These are phyloP conservation scores for Zele albiditarsus DNA, from an alignment of 2,888 invertebrate genomes.

Conservation along the genomic window DNA sequence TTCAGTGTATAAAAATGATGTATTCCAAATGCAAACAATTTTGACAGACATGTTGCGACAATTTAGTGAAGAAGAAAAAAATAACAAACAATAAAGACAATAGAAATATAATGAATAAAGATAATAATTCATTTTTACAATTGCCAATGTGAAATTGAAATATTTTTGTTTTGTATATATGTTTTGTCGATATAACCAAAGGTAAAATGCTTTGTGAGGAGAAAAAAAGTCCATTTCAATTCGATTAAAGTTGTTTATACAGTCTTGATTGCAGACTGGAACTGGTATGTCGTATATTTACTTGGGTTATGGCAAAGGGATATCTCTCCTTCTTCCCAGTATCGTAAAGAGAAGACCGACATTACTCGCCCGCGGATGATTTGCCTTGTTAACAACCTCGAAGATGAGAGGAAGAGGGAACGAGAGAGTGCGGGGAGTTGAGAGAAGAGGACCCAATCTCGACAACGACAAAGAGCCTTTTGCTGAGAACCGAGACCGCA, in stretches of 20 bases:
- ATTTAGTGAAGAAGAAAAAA: too few species aligned
- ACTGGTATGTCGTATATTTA: constrained; percentile 39
- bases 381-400: constrained; percentile 57
- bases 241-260: constrained; percentile 53
- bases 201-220: constrained; percentile 25
- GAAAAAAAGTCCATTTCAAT: constrained; percentile 48
- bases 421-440: constrained; percentile 31
- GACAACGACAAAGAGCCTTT: constrained; percentile 57
- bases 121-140: neutral
- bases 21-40: too few species aligned
- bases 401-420: constrained; percentile 51
- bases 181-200: neutral
- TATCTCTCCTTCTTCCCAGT: constrained; percentile 43
- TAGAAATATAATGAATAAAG: neutral
- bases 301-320: constrained; percentile 47
- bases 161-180: neutral
- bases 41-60: too few species aligned
- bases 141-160: neutral
- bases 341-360: constrained; percentile 53
- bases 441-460: constrained; percentile 41
- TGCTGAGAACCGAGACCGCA: constrained; percentile 56
- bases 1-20: too few species aligned
- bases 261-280: constrained; percentile 50
- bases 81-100: neutral
- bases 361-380: constrained; percentile 57